Evolutionary conservation across 1,140 invertebrate genomes (phyloP).

Genomic region (Ctenoplectra terminalis): DNA sequence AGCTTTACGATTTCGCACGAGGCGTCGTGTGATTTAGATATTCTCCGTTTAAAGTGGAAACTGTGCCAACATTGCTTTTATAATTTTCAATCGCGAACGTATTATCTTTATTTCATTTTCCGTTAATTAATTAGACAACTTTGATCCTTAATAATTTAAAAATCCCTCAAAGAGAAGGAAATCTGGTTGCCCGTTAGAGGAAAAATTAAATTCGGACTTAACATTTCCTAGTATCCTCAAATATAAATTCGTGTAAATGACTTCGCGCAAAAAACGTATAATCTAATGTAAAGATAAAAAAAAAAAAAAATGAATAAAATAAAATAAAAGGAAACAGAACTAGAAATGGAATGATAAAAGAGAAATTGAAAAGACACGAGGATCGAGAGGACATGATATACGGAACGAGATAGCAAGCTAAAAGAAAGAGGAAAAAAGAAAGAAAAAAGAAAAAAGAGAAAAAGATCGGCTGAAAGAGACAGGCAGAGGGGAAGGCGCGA

Average conservation of each 20-base stretch:
- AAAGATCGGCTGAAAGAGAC: constrained; percentile 32
- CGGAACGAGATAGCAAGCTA: constrained; percentile 6
- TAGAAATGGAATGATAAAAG: not conserved
- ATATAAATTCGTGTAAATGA: not conserved
- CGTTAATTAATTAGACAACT: not conserved
- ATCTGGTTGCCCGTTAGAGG: too few species aligned
- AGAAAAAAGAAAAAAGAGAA: not conserved
- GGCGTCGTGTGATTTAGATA: not conserved
- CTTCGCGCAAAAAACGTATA: not conserved
- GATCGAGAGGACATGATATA: constrained; percentile 51
- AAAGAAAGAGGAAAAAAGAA: constrained; percentile 8
- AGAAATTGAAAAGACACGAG: constrained; percentile 30
- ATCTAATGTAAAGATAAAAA: not conserved
- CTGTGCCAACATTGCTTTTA: not conserved
- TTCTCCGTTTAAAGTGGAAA: not conserved
- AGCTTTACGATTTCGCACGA: not conserved
- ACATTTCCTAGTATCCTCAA: not conserved
- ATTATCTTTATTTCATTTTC: not conserved
- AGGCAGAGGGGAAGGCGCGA: constrained; percentile 43
- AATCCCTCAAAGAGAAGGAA: too few species aligned
- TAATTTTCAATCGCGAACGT: not conserved
- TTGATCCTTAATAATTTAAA: not conserved
- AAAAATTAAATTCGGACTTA: too few species aligned
- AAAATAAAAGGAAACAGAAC: not conserved
- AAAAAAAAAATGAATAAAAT: not conserved